These are phyloP conservation scores for Ophion slaviceki DNA, from an alignment of 2,888 invertebrate genomes.

Conservation along the genomic window DNA sequence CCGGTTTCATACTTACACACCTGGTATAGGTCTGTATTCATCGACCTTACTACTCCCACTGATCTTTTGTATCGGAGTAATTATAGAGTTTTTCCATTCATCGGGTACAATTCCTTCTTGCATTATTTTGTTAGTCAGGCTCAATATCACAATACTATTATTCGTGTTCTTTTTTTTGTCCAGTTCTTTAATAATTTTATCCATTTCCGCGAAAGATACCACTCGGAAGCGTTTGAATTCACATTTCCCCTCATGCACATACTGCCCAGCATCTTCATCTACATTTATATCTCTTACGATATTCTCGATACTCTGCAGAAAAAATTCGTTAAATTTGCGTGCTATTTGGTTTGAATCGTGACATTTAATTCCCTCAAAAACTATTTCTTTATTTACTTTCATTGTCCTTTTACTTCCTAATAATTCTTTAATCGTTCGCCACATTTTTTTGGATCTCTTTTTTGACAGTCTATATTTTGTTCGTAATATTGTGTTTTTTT, in stretches of 20 bases:
- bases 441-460: conserved; percentile 33
- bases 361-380: conserved; percentile 9
- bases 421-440: conserved; percentile 29
- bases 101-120: background rate
- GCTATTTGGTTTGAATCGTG: conserved; percentile 1
- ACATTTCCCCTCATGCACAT: background rate
- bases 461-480: conserved; percentile 34
- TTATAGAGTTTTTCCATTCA: background rate
- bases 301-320: conserved; percentile 7
- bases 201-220: background rate
- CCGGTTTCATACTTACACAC: too few relatives aligned
- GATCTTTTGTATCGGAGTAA: background rate
- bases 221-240: background rate
- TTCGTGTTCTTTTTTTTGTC: background rate
- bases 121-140: background rate
- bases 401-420: conserved; percentile 45
- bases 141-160: background rate
- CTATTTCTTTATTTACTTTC: background rate
- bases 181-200: background rate
- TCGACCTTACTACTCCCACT: background rate
- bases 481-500: conserved; percentile 41
- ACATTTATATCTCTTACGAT: background rate
- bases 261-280: background rate
- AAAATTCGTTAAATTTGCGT: conserved; percentile 20
- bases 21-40: background rate